Conservation (phyloP, 2,888 invertebrate species). For the Drosophila incognita region DNA sequence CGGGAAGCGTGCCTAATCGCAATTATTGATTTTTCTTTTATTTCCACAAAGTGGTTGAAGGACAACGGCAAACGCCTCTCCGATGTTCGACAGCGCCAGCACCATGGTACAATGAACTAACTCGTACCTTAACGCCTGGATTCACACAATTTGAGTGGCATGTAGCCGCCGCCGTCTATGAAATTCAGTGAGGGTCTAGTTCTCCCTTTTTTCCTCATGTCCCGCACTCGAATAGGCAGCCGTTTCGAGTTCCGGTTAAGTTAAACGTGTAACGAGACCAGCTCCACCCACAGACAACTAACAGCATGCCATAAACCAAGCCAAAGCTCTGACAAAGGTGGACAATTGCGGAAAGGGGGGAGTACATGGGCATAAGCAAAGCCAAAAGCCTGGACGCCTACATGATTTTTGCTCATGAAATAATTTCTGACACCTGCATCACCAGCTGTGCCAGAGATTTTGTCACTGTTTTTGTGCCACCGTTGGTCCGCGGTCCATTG, state of each 20-base stretch:
- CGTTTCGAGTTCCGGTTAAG: constrained; percentile 67
- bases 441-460: constrained; percentile 53
- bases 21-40: constrained; percentile 78
- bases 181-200: constrained; percentile 64
- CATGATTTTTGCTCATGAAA: constrained; percentile 80
- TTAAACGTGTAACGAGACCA: constrained; percentile 73
- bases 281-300: constrained; percentile 65
- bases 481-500: constrained; percentile 35
- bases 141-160: constrained; percentile 79
- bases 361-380: constrained; percentile 24
- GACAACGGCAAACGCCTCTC: constrained; percentile 3
- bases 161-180: constrained; percentile 73
- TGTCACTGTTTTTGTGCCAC: constrained; percentile 19
- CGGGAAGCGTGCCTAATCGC: constrained; percentile 81
- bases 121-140: constrained; percentile 81
- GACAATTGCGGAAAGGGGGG: constrained; percentile 6
- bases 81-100: constrained; percentile 8
- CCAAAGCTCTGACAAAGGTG: constrained; percentile 41
- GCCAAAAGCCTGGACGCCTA: constrained; percentile 52
- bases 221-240: constrained; percentile 29
- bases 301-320: constrained; percentile 73
- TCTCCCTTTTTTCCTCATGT: neutral
- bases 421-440: constrained; percentile 64
- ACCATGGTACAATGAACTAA: constrained; percentile 79
- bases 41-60: constrained; percentile 58